These are phyloP conservation scores for Thalpophila matura DNA, from an alignment of 2,888 invertebrate species.

Conservation along the genomic window DNA sequence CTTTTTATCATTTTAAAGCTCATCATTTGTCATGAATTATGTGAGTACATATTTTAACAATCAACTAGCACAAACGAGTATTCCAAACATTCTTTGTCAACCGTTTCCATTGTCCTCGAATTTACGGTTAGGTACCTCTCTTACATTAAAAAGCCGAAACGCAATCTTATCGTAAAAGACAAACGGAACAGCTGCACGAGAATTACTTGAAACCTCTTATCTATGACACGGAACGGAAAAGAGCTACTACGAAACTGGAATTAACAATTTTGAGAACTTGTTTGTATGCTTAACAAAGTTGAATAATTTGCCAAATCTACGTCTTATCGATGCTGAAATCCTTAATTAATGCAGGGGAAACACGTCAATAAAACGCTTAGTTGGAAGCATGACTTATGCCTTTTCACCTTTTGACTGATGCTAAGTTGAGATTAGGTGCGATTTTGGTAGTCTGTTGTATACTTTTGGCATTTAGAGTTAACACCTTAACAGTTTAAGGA, in stretches of 20 bases:
- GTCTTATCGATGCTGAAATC: slow-evolving; percentile 1
- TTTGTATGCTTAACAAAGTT: slow-evolving; percentile 14
- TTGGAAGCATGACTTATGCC: slow-evolving; percentile 10
- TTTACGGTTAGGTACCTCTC: slow-evolving; percentile 30
- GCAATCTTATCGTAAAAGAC: slow-evolving; percentile 59
- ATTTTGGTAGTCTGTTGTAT: neutral
- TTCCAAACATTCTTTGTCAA: slow-evolving; percentile 35
- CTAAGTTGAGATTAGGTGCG: slow-evolving; percentile 7
- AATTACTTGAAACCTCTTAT: slow-evolving; percentile 58
- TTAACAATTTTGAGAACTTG: slow-evolving; percentile 39
- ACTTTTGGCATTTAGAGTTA: no score
- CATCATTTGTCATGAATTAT: neutral
- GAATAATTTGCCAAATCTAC: slow-evolving; percentile 25
- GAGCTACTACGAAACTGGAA: slow-evolving; percentile 43
- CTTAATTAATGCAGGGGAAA: slow-evolving; percentile 28
- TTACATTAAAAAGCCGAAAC: slow-evolving; percentile 38
- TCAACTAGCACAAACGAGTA: slow-evolving; percentile 3
- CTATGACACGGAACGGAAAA: slow-evolving; percentile 50
- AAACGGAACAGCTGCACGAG: slow-evolving; percentile 49
- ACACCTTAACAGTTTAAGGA: no score
- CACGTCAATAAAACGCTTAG: neutral
- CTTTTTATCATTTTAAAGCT: no score
- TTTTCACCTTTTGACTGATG: slow-evolving; percentile 16
- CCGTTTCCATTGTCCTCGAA: slow-evolving; percentile 50
- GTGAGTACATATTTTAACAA: neutral